These are phyloP conservation scores for Pentalonia nigronervosa DNA, from an alignment of 1,140 invertebrate genomes.

Conservation along the genomic window DNA sequence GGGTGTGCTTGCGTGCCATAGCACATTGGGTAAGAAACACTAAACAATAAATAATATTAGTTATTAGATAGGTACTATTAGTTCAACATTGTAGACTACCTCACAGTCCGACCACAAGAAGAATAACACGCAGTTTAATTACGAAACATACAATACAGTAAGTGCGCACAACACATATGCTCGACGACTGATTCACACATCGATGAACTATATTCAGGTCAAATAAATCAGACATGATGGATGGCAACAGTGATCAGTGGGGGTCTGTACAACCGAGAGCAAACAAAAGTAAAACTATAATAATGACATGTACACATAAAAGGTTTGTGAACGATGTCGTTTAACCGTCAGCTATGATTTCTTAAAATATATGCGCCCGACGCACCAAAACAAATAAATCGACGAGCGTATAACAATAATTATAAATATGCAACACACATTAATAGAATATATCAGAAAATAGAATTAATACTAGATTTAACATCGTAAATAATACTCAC, in stretches of 20 bases:
- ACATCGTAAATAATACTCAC: slow-evolving; percentile 69
- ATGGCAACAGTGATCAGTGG: neutral
- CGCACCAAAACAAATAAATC: slow-evolving; percentile 1
- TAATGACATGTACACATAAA: neutral
- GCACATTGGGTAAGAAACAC: neutral
- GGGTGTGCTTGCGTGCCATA: neutral
- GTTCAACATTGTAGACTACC: neutral
- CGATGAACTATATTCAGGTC: neutral
- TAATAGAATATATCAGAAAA: neutral
- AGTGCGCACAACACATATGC: neutral
- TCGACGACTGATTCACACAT: neutral
- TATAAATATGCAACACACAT: neutral
- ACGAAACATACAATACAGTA: neutral
- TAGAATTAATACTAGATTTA: neutral
- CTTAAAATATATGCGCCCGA: slow-evolving; percentile 7
- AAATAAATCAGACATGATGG: neutral
- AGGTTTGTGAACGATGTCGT: neutral
- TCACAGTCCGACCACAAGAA: neutral
- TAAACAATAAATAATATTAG: neutral
- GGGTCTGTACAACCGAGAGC: neutral
- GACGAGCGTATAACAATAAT: neutral
- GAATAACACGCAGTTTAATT: neutral
- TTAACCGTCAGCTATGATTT: neutral
- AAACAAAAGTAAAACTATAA: neutral
- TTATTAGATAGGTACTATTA: neutral